Conservation (phyloP, 2,113 vertebrate species). For the Pachyramphus minor region DNA sequence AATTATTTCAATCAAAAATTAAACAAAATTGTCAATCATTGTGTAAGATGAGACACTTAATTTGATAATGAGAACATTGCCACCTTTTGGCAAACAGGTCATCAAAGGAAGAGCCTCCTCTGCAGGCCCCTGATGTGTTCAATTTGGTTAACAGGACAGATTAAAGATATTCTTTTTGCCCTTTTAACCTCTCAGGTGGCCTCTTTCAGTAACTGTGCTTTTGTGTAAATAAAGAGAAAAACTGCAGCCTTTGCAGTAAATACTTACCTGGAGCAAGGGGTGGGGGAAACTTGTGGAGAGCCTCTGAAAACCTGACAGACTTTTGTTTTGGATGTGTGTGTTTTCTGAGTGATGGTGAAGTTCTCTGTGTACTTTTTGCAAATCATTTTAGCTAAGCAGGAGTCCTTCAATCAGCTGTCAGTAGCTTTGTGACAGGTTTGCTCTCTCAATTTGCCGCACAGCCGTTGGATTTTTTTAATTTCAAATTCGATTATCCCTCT, state of each 20-base stretch:
- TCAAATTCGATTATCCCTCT: not conserved
- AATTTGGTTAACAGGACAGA: conserved; percentile 8
- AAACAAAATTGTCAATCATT: not conserved
- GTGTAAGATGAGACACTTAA: not conserved
- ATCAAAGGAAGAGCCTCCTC: not conserved
- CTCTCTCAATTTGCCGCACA: not conserved
- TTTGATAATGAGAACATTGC: not conserved
- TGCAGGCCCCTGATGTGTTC: not conserved
- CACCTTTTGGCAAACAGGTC: not conserved
- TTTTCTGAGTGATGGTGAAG: not conserved
- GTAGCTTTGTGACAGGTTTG: not conserved
- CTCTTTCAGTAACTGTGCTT: conserved; percentile 7
- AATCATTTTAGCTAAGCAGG: not conserved
- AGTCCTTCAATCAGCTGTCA: not conserved
- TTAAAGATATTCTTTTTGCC: conserved; percentile 16
- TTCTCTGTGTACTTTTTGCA: not conserved
- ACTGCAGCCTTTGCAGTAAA: conserved; percentile 30
- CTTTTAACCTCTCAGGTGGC: conserved; percentile 2
- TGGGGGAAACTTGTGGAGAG: not conserved
- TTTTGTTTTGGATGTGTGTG: not conserved
- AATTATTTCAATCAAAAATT: not conserved
- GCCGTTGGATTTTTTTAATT: not conserved
- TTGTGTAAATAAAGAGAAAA: conserved; percentile 49
- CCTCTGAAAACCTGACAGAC: not conserved
- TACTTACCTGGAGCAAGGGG: conserved; percentile 42